Evolutionary conservation across 1,140 invertebrate species (phyloP), one percentile per base, ranked within the genome.

Genomic region (Brachionus rubens): DNA sequence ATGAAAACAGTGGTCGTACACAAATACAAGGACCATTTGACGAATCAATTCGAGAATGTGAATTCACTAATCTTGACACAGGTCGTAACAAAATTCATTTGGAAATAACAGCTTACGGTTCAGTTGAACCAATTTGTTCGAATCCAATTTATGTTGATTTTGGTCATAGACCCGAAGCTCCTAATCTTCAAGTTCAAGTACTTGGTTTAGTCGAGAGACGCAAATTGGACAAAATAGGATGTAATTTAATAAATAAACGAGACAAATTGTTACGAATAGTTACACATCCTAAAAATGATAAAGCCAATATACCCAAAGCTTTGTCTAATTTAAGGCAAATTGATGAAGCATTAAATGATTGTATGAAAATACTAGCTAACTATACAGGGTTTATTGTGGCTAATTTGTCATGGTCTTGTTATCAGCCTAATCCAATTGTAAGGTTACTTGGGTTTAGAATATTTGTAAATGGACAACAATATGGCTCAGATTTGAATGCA

Each of bases 381-480:
- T 83, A 81, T 70, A 83, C 82, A 75, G 82, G 82, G 76, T 81
- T 82, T 77, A 56, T 85, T 75, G 79, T 81, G 26, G 82, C 80
- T 1, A 82, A 83, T 78, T 78, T 85, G 3, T 82, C 81, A 67
- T 85, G 83, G 83, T 79, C 81, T 16, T 82, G 81, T 78, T 78
- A 80, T 5, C 83, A 85, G 78, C 78, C 80, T 21, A 82, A 82
- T 72, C 79, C 79, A 19, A 81, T 82, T 77, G 78, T 84, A 2
- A 72, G 79, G 36, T 68, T 84, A 1, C 78, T 80, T 9, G 82
- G 82, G 16, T 85, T 81, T 78, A 82, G 82, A 75, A 80, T 84
- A 7, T 78, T 83, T 52, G 81, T 85, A 24, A 82, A 85, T 79
- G 82, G 82, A 7, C 83, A 83, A 78, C 83, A 85, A 76, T 85